Evolutionary conservation across 2,797 vertebrate genomes (phyloP).

Genomic region (Lagocephalus sceleratus): DNA sequence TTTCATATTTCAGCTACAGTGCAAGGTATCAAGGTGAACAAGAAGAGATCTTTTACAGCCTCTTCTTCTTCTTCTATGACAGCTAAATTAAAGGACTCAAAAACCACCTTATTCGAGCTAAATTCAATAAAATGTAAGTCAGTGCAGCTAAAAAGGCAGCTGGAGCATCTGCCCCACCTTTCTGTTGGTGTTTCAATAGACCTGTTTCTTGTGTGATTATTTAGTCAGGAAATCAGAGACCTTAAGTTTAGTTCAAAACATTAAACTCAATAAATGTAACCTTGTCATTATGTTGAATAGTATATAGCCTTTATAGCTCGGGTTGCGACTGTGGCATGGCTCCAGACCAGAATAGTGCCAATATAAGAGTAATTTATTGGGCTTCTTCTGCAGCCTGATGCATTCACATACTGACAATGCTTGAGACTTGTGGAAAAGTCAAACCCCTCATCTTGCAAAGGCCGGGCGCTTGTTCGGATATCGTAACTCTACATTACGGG

Average conservation of each 20-base stretch:
- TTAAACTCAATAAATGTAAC: background rate
- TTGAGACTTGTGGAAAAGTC: background rate
- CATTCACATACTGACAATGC: conserved; percentile 5
- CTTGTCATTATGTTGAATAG: background rate
- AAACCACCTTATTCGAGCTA: too few relatives aligned
- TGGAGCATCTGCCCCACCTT: too few relatives aligned
- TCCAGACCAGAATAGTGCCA: background rate
- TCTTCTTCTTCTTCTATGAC: too few relatives aligned
- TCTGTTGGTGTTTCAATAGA: too few relatives aligned
- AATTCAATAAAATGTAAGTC: too few relatives aligned
- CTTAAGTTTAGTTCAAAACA: too few relatives aligned
- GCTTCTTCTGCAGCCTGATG: background rate
- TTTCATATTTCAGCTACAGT: conserved; percentile 17
- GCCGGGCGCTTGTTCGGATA: conserved; percentile 12
- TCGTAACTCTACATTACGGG: conserved; percentile 26
- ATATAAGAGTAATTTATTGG: conserved; percentile 1
- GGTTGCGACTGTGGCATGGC: background rate
- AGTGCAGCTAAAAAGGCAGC: too few relatives aligned
- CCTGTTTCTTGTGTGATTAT: too few relatives aligned
- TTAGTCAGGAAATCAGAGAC: too few relatives aligned
- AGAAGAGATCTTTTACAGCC: background rate
- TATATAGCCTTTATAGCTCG: background rate
- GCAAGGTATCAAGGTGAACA: background rate
- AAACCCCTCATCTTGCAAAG: conserved; percentile 17
- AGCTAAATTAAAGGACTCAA: too few relatives aligned